Base-by-base conservation (phyloP, 2,113 vertebrate genomes). In the Porphyrio hochstetteri region DNA sequence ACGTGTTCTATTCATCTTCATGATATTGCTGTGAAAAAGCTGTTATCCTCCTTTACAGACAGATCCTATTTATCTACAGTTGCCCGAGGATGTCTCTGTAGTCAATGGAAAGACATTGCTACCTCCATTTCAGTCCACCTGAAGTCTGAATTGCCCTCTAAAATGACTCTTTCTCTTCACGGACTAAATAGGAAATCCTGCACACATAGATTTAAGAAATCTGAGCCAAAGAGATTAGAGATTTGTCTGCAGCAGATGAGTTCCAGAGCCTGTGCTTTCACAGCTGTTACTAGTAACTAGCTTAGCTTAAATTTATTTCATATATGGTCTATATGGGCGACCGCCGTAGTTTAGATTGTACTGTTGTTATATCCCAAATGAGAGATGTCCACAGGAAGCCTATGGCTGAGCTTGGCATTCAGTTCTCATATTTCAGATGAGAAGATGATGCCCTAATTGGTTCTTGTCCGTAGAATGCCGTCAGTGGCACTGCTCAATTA, bases 151-250 rank as follows among this genome's bases (percentile, higher is more conserved):
- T 95, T 92, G 84, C 83, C 86, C 91, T 86, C 89, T 89, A 57
- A 95, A 93, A 95, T 91, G 81, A 88, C 95, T 97, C 87, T 93
- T 95, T 95, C 89, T 92, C 81, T 82, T 95, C 61, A 70, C 0
- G 3, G 93, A 79, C 93, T 93, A 95, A 95, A 90, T 64, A 93
- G 95, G 91, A 93, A 97, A 95, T 95, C 94, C 93, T 79, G 38
- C 77, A 86, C 74, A 91, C 81, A 31, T 60, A 91, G 94, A 96
- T 97, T 92, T 95, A 95, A 95, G 96, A 96, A 95, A 93, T 94
- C 78, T 90, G 90, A 95, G 91, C 84, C 95, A 95, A 95, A 95
- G 82, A 97, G 95, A 96, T 97, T 96, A 97, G 94, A 95, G 95
- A 91, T 97, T 95, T 92, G 84, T 95, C 91, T 94, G 92, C 48